Conservation (phyloP, 1,140 invertebrate genomes). For the Camponotus vicinus region DNA sequence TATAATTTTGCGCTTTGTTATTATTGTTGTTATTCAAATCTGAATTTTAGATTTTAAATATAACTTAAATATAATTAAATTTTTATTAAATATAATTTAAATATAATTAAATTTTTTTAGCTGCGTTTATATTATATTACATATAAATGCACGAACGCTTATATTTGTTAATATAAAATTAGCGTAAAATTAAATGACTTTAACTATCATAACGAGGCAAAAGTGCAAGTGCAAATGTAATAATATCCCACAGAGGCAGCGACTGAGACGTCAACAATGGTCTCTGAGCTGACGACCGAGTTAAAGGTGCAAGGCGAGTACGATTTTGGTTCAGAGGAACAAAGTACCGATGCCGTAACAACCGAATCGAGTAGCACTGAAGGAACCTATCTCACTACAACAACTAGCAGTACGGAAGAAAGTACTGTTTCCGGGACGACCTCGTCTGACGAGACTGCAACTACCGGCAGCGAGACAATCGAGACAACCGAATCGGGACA, state of each 20-base stretch:
- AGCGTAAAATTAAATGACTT: neutral
- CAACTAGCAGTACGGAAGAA: conserved; percentile 5
- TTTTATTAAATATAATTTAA: too few species aligned
- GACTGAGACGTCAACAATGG: conserved; percentile 16
- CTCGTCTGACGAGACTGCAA: conserved; percentile 61
- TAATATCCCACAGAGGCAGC: conserved; percentile 8
- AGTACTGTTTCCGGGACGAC: conserved; percentile 68
- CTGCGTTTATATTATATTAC: too few species aligned
- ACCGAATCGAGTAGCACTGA: conserved; percentile 63
- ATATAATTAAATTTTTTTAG: neutral
- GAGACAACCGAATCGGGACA: conserved; percentile 69
- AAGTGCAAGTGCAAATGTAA: neutral
- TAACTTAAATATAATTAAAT: too few species aligned
- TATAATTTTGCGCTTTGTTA: neutral
- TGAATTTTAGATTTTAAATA: neutral
- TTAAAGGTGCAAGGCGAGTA: conserved; percentile 3
- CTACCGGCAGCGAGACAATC: conserved; percentile 70
- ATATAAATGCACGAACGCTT: neutral
- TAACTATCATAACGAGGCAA: neutral
- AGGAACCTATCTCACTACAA: neutral
- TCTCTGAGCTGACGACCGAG: conserved; percentile 19
- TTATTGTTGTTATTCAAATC: conserved; percentile 4
- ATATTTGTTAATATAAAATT: neutral
- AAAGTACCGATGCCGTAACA: neutral
- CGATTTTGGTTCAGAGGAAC: neutral